Evolutionary conservation across 2,888 invertebrate genomes (phyloP).

Genomic region (Orthosia gracilis): DNA sequence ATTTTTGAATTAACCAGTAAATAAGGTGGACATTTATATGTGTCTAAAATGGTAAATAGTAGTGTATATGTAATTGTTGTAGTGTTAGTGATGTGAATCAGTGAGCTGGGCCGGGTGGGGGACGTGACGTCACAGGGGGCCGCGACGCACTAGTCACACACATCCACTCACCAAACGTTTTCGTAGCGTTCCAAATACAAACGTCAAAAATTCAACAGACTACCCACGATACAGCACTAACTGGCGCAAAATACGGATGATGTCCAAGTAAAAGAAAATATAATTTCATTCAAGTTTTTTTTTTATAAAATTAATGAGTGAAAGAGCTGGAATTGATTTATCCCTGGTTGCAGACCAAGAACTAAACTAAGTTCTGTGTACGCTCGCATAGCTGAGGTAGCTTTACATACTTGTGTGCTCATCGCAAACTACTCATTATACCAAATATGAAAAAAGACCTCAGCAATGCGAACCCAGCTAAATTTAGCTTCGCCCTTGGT

Average conservation of each 20-base stretch:
- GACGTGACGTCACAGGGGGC: slow-evolving; percentile 76
- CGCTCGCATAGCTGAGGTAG: too few species aligned
- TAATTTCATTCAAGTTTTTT: slow-evolving; percentile 38
- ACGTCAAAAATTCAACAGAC: slow-evolving; percentile 54
- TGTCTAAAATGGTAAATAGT: slow-evolving; percentile 90
- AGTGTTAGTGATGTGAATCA: slow-evolving; percentile 87
- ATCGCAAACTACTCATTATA: too few species aligned
- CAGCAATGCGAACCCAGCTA: too few species aligned
- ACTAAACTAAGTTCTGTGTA: too few species aligned
- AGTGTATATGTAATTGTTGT: slow-evolving; percentile 91
- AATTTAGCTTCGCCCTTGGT: too few species aligned
- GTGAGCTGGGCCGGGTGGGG: slow-evolving; percentile 78
- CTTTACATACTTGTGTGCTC: too few species aligned
- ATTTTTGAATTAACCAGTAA: slow-evolving; percentile 87
- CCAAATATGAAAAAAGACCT: too few species aligned
- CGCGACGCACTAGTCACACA: slow-evolving; percentile 88
- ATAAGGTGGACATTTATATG: slow-evolving; percentile 84
- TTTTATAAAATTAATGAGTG: slow-evolving; percentile 11
- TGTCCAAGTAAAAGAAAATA: slow-evolving; percentile 24
- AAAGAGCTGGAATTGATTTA: slow-evolving; percentile 21
- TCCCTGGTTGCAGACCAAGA: too few species aligned
- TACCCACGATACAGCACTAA: slow-evolving; percentile 48
- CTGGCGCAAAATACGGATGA: slow-evolving; percentile 51
- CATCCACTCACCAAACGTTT: slow-evolving; percentile 64
- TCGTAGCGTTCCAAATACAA: slow-evolving; percentile 43